Conservation (phyloP, 2,888 invertebrate genomes). For the Plagiodera versicolora region DNA sequence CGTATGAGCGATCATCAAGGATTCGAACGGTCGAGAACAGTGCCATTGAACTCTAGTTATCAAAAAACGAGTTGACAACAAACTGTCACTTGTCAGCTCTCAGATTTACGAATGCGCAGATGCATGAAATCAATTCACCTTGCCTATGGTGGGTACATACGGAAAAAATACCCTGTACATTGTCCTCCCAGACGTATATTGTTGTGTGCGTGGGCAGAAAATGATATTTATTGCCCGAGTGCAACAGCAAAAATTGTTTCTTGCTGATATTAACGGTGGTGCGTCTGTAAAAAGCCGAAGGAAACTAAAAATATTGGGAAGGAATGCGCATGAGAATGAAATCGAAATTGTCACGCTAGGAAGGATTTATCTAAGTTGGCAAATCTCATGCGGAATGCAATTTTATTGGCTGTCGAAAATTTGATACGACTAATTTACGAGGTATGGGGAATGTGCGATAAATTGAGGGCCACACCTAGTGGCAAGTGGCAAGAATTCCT, state of each 20-base stretch:
- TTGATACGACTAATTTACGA: not conserved
- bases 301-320: slow-evolving; percentile 25
- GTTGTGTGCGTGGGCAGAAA: slow-evolving; percentile 26
- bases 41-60: too few relatives aligned
- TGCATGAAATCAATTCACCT: not conserved
- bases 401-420: slow-evolving; percentile 11
- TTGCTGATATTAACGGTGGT: slow-evolving; percentile 11
- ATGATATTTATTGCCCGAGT: slow-evolving; percentile 29
- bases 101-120: too few relatives aligned
- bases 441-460: not conserved
- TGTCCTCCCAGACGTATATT: slow-evolving; percentile 18
- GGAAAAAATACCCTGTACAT: slow-evolving; percentile 12
- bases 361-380: slow-evolving; percentile 24
- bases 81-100: too few relatives aligned
- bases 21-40: too few relatives aligned
- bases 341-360: slow-evolving; percentile 26
- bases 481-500: too few relatives aligned
- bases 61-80: too few relatives aligned
- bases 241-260: slow-evolving; percentile 25
- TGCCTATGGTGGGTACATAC: not conserved
- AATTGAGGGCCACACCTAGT: not conserved
- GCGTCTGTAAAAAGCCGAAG: slow-evolving; percentile 20
- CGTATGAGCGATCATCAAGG: too few relatives aligned
- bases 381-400: slow-evolving; percentile 20
- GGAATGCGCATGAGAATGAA: slow-evolving; percentile 22